These are phyloP conservation scores for Hirtodrosophila trivittata DNA, from an alignment of 2,888 invertebrate species.

Conservation along the genomic window DNA sequence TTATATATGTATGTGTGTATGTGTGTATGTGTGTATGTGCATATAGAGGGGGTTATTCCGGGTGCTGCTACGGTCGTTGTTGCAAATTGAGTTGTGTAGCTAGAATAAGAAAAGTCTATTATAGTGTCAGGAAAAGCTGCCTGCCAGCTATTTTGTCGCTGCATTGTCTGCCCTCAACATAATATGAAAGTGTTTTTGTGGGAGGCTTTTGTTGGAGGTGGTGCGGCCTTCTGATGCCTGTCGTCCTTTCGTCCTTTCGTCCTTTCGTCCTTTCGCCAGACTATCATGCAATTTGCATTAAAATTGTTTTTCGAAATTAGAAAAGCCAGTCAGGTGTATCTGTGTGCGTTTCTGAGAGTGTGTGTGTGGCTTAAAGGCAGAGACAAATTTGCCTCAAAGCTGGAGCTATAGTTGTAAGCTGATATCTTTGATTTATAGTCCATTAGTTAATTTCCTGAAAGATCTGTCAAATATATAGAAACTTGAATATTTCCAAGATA, in stretches of 20 bases:
- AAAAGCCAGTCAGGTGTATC: slow-evolving; percentile 62
- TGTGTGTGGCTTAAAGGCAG: too few species aligned
- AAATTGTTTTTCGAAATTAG: slow-evolving; percentile 69
- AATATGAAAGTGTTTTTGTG: slow-evolving; percentile 52
- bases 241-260: slow-evolving; percentile 2
- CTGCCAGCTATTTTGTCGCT: slow-evolving; percentile 64
- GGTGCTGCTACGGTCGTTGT: slow-evolving; percentile 34
- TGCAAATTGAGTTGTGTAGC: slow-evolving; percentile 76
- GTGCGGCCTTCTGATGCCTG: slow-evolving; percentile 24
- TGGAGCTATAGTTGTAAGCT: too few species aligned
- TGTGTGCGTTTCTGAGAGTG: neutral
- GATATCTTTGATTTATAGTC: too few species aligned
- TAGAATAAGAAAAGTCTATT: slow-evolving; percentile 77
- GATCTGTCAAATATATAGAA: too few species aligned
- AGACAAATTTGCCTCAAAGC: too few species aligned
- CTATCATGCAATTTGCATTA: slow-evolving; percentile 65
- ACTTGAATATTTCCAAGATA: too few species aligned
- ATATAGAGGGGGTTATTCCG: neutral
- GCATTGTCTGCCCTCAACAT: slow-evolving; percentile 67
- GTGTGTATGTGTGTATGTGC: slow-evolving; percentile 6
- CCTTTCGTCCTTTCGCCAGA: slow-evolving; percentile 7
- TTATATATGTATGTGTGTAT: slow-evolving; percentile 9
- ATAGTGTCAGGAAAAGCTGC: slow-evolving; percentile 66
- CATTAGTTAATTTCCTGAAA: too few species aligned
- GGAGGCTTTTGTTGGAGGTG: slow-evolving; percentile 64